Evolutionary conservation across 2,113 vertebrate genomes (phyloP), one percentile per base, ranked within the genome.

Genomic region (Dasyprocta punctata): DNA sequence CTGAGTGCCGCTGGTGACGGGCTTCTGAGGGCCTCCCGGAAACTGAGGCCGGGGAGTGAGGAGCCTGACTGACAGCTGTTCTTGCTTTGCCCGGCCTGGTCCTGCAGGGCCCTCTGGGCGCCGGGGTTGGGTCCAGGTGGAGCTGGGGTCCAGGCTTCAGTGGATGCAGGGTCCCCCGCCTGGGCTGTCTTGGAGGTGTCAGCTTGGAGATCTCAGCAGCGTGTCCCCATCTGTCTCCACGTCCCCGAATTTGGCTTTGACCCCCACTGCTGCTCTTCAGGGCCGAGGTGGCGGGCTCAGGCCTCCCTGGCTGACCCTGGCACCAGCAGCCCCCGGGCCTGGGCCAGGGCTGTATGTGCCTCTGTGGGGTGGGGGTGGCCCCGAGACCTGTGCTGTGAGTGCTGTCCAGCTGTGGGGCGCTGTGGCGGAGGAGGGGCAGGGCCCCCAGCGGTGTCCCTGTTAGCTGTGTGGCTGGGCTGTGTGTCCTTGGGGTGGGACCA

Each of bases 21-120:
- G 28, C 4, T 44, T 11, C 56, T 3, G 4, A 16, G 75, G 44
- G 19, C 38, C 17, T 22, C 41, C 16, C 2, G 12, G 69, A 61
- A 33, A 44, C 24, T 11, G 7, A 86, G 65, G 24, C 28, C 38
- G 3, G 49, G 56, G 44, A 5, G 10, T 20, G 54, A 71, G 78
- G 47, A 30, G 11, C 65, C 60, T 33, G 6, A 0, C 36, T 12
- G 73, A 14, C 77, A 2, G 71, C 16, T 0, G 1, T 6, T 73
- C 30, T 14, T 19, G 61, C 61, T 67, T 47, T 30, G 91, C 44
- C 58, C 1, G 12, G 58, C 7, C 7, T 10, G 10, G 69, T 38
- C n/a, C 86, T 61, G 52, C 8, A 7, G 38, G 36, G 2, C 28
- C 22, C 0, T 16, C 61, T 19, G n/a, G 56, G 12, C 0, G 0